Percentiles rank a stretch among this genome's conserved stretches.
These are phyloP conservation scores for Nestor notabilis DNA, from an alignment of 2,113 vertebrate genomes.

Conservation along the genomic window DNA sequence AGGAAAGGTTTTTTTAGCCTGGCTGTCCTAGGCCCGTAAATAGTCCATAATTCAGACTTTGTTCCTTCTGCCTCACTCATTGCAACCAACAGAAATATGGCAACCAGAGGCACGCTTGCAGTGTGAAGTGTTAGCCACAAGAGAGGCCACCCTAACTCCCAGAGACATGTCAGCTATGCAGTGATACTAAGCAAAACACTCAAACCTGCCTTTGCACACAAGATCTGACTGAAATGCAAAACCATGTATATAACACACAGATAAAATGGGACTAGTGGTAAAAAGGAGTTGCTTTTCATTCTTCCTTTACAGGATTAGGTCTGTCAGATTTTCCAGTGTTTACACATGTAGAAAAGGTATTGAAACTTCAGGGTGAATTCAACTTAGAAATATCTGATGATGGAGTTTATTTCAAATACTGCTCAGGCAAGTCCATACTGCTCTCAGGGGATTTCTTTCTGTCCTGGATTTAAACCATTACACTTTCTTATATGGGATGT, in stretches of 20 bases:
- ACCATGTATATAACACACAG: rapidly evolving
- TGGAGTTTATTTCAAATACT: background rate
- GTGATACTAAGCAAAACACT: background rate
- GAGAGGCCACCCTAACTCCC: background rate
- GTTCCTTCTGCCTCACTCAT: rapidly evolving
- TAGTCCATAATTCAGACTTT: background rate
- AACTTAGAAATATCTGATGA: background rate
- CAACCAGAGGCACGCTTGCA: background rate
- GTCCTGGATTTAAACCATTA: too few species aligned
- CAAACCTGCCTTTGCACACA: background rate
- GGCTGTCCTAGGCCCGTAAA: background rate
- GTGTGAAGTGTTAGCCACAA: background rate
- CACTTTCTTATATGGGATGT: background rate
- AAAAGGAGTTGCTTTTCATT: background rate
- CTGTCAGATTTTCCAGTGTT: background rate
- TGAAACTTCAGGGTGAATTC: background rate
- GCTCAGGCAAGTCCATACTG: background rate
- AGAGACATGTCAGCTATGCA: background rate
- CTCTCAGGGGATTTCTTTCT: background rate
- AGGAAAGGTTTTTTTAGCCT: conserved; percentile 10
- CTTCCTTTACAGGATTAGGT: background rate
- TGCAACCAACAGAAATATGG: background rate
- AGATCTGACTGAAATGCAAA: background rate
- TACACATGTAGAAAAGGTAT: background rate
- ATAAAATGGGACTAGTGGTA: background rate